Base-by-base conservation (phyloP, 2,797 vertebrate genomes). In the Tapirus indicus region DNA sequence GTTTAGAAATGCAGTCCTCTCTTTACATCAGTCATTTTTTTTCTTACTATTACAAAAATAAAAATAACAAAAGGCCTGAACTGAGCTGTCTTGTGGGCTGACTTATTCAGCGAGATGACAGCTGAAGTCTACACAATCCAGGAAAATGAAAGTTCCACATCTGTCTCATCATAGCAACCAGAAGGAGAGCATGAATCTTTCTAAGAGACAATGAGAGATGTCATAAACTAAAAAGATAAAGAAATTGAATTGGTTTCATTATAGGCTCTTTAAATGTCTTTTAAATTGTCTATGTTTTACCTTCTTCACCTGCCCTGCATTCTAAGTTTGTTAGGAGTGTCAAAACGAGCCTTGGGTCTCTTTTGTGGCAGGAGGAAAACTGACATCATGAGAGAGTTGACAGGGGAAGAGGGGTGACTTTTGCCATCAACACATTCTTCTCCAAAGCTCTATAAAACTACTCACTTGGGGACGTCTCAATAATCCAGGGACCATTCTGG, bases 91-190 rank as follows among this genome's bases (percentile, higher is more conserved):
- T 91, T 83, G 69, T 21, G 60, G 62, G 52, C 89, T 95, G 93
- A 58, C 64, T 94, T 85, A 69, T 47, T 82, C 92, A 86, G 62
- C 41, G 35, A 95, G 56, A 89, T 95, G 92, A 93, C 92, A 94
- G 86, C 52, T 94, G 35, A 97, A 68, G 69, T 75, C 74, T 93
- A 69, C 38, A 87, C 38, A 93, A 71, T 68, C 68, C 52, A 77
- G 78, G 85, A 78, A 97, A 95, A 92, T 72, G 77, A 84, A 96
- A 86, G 11, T 83, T 83, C 66, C 87, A 77, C 74, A 47, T 94
- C 71, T 95, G 77, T 47, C 82, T 94, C 49, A 64, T 96, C 91
- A 91, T 20, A 97, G 93, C 91, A 93, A 91, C 95, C 44, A 75
- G 89, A 64, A 94, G 29, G 62, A 93, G 32, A 86, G 78, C 77